Conservation (phyloP, 2,888 invertebrate species). For the Zygothrica quintamaculata region DNA sequence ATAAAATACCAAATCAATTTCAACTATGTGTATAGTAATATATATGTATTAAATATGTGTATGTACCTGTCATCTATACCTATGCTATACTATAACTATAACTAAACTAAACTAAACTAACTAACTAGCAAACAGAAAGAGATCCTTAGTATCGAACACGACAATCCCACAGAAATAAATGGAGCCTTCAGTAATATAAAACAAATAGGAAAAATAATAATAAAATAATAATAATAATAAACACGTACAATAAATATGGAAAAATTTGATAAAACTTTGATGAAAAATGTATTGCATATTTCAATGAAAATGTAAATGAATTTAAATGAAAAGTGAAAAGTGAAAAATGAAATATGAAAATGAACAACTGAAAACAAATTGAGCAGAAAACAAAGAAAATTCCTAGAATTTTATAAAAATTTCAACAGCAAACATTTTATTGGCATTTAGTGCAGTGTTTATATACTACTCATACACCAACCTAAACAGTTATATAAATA, state of each 20-base stretch:
- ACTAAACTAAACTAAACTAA: constrained; percentile 15
- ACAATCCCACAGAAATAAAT: constrained; percentile 83
- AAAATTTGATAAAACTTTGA: constrained; percentile 7
- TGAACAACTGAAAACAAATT: constrained; percentile 29
- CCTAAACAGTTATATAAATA: constrained; percentile 40
- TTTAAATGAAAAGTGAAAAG: constrained; percentile 31
- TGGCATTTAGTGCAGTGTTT: constrained; percentile 66
- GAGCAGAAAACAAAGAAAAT: constrained; percentile 27
- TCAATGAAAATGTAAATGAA: constrained; percentile 51
- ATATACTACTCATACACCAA: constrained; percentile 37
- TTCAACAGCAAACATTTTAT: constrained; percentile 37
- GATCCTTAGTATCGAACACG: constrained; percentile 56
- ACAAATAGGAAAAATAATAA: constrained; percentile 30
- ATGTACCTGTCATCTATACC: constrained; percentile 18
- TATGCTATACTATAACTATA: constrained; percentile 17
- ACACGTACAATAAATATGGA: constrained; percentile 28
- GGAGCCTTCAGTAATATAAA: constrained; percentile 73
- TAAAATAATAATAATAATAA: constrained; percentile 24
- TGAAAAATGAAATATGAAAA: constrained; percentile 55
- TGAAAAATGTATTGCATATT: too few species aligned
- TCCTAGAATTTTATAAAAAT: constrained; percentile 53
- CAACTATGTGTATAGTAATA: constrained; percentile 21
- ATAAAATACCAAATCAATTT: constrained; percentile 11
- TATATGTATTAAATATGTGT: constrained; percentile 11
- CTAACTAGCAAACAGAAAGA: constrained; percentile 22